phyloP scores from a whole-genome alignment of 2,113 vertebrate genomes.

The Hemibagrus wyckioides region DNA sequence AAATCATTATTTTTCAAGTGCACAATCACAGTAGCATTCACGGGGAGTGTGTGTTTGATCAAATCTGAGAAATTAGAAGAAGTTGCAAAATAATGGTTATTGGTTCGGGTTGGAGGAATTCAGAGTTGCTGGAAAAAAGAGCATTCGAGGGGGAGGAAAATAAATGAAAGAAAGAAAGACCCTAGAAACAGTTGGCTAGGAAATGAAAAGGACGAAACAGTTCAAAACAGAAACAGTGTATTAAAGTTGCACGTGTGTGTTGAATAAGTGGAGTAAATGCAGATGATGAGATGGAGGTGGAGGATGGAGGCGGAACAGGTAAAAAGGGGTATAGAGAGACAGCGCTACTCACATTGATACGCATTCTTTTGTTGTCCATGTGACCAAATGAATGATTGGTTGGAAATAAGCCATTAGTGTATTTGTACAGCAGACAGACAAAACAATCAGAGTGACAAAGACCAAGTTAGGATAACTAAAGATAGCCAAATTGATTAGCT shows the following conservation, averaged over 20 bases:
- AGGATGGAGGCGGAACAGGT: constrained; percentile 61
- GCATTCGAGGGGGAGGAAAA: constrained; percentile 56
- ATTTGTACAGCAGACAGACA: constrained; percentile 72
- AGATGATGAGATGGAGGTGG: constrained; percentile 57
- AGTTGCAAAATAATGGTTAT: constrained; percentile 48
- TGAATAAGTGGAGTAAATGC: constrained; percentile 23
- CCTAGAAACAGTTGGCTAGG: constrained; percentile 42
- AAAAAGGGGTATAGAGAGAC: constrained; percentile 67
- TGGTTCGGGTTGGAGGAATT: constrained; percentile 38
- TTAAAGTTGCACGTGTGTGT: constrained; percentile 10
- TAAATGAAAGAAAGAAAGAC: constrained; percentile 57
- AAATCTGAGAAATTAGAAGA: constrained; percentile 45
- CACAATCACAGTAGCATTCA: constrained; percentile 24
- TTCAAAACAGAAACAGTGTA: constrained; percentile 18
- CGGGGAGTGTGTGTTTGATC: constrained; percentile 29
- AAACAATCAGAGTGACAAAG: constrained; percentile 64
- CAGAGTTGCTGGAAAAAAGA: constrained; percentile 59
- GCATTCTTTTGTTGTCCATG: constrained; percentile 79
- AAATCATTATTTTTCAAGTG: background rate
- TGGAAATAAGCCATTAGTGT: constrained; percentile 84
- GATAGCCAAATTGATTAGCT: background rate
- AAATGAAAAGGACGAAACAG: constrained; percentile 28
- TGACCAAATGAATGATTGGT: constrained; percentile 79
- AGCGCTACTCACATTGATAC: constrained; percentile 76
- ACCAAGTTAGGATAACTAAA: constrained; percentile 30